A percentile compares a stretch with the other conserved stretches of the same genome.
Evolutionary conservation across 2,888 invertebrate genomes (phyloP).

Genomic region (Leptopilina myrica): DNA sequence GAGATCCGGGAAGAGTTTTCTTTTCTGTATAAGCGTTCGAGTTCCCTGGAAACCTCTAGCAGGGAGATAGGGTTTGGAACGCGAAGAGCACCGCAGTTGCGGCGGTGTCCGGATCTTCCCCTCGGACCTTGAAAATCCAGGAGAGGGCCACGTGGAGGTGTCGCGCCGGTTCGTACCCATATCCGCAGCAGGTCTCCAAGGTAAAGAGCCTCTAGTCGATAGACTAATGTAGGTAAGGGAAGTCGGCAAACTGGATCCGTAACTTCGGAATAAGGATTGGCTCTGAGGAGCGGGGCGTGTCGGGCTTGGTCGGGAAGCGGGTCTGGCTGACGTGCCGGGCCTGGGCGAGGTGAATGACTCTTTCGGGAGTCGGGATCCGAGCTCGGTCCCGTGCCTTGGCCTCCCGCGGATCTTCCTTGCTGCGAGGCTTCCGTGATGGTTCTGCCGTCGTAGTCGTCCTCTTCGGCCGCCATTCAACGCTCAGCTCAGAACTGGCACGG

Average conservation of each 20-base stretch:
- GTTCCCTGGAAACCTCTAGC: no score
- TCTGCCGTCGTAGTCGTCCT: slow-evolving; percentile 48
- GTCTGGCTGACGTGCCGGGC: slow-evolving; percentile 53
- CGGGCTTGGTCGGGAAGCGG: slow-evolving; percentile 79
- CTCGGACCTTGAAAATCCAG: no score
- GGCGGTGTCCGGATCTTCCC: no score
- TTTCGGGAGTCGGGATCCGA: slow-evolving; percentile 58
- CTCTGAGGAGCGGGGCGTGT: slow-evolving; percentile 83
- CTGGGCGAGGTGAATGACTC: slow-evolving; percentile 54
- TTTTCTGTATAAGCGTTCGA: no score
- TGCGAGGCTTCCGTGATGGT: slow-evolving; percentile 57
- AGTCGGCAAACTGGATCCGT: slow-evolving; percentile 84
- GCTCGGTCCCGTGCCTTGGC: slow-evolving; percentile 74
- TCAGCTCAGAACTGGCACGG: slow-evolving; percentile 79
- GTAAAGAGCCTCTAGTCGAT: slow-evolving; percentile 83
- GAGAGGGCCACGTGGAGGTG: no score
- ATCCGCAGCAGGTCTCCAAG: slow-evolving; percentile 82
- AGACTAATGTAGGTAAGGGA: slow-evolving; percentile 84
- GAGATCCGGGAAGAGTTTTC: no score
- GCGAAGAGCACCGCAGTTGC: no score
- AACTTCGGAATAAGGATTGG: slow-evolving; percentile 86
- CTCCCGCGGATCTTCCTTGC: slow-evolving; percentile 72
- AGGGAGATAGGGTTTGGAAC: no score
- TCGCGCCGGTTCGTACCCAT: slow-evolving; percentile 63
- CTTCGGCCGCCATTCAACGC: slow-evolving; percentile 32